Conservation (phyloP, 2,113 vertebrate genomes). For the Ascaphus truei region DNA sequence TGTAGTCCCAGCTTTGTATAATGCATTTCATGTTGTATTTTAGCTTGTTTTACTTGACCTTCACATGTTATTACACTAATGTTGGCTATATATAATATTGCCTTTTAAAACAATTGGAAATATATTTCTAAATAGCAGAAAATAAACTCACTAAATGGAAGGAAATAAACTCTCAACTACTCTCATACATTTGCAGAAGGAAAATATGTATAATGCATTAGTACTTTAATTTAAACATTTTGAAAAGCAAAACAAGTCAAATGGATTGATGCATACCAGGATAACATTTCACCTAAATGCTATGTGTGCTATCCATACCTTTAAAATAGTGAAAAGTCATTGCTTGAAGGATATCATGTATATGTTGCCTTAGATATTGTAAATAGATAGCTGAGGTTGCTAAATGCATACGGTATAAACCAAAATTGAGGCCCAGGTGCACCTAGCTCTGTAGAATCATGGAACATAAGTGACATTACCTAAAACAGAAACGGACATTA, state of each 20-base stretch:
- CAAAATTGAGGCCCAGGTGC: no score
- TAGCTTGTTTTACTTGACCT: constrained; percentile 12
- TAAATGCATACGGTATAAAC: no score
- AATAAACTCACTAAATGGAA: not conserved
- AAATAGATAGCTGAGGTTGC: no score
- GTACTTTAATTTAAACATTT: not conserved
- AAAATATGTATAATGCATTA: not conserved
- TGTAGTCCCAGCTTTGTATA: not conserved
- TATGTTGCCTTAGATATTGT: no score
- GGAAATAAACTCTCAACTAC: not conserved
- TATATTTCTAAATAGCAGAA: not conserved
- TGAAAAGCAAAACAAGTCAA: not conserved
- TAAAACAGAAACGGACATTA: no score
- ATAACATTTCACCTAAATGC: no score
- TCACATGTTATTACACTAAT: not conserved
- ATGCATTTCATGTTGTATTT: constrained; percentile 2
- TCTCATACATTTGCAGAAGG: not conserved
- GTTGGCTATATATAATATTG: not conserved
- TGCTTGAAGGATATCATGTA: no score
- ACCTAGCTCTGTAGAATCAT: no score
- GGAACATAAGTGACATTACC: no score
- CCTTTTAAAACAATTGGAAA: not conserved
- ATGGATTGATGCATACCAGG: no score
- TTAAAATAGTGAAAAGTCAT: no score
- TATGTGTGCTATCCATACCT: no score